Evolutionary conservation across 2,113 vertebrate genomes (phyloP).

Genomic region (Ailurus styani): DNA sequence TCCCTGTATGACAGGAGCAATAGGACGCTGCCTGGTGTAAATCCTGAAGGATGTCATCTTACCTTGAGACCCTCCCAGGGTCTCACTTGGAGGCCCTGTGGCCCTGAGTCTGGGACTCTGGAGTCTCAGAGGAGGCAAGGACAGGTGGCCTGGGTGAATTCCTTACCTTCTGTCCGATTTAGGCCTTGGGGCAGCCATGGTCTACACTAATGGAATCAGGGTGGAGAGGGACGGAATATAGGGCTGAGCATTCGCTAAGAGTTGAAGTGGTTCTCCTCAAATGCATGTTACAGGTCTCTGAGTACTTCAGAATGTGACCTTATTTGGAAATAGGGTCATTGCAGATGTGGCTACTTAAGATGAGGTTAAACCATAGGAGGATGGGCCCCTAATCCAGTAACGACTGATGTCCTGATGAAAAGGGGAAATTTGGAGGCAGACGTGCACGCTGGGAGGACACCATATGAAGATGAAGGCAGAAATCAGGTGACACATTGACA

Average conservation of each 20-base stretch:
- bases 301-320: background rate
- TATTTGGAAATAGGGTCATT: background rate
- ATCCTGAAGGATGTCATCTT: background rate
- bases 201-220: background rate
- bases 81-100: background rate
- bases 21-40: background rate
- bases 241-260: background rate
- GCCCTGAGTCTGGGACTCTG: background rate
- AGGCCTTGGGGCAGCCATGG: background rate
- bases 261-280: background rate
- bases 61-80: too few relatives aligned
- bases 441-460: background rate
- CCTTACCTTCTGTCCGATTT: background rate
- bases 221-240: too few relatives aligned
- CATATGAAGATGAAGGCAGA: background rate
- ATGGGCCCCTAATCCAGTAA: background rate
- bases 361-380: background rate
- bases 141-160: background rate
- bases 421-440: background rate
- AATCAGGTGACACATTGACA: fast-evolving
- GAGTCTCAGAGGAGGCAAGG: background rate
- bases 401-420: background rate
- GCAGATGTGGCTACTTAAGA: background rate
- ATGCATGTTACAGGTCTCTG: background rate
- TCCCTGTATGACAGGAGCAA: background rate